Conservation (phyloP, 2,113 vertebrate species). For the Chelonoidis abingdonii region DNA sequence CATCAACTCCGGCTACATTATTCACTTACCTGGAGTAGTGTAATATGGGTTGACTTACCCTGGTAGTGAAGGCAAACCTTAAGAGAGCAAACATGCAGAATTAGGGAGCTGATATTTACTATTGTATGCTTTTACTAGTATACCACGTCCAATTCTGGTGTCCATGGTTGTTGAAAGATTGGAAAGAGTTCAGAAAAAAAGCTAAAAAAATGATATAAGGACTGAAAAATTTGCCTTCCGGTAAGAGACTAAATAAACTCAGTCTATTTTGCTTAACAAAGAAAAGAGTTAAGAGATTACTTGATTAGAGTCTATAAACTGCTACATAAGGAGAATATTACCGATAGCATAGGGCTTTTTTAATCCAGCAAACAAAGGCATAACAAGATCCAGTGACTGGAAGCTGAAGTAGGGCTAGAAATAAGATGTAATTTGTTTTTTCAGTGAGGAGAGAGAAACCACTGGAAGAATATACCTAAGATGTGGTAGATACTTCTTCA, state of each 20-base stretch:
- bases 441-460: not conserved
- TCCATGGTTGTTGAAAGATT: not conserved
- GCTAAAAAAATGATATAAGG: not conserved
- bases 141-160: not conserved
- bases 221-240: not conserved
- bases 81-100: not conserved
- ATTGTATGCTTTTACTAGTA: not conserved
- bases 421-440: not conserved
- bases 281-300: not conserved
- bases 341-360: not conserved
- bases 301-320: not conserved
- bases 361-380: not conserved
- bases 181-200: not conserved
- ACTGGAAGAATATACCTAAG: not conserved
- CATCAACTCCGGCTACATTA: too few species aligned
- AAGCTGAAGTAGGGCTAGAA: not conserved
- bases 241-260: not conserved
- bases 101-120: not conserved
- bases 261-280: not conserved
- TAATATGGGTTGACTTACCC: too few species aligned
- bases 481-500: not conserved
- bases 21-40: too few species aligned
- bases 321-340: not conserved
- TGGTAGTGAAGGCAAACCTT: too few species aligned
- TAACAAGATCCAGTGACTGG: not conserved